Conservation (phyloP, 2,113 vertebrate genomes). For the Engraulis encrasicolus region DNA sequence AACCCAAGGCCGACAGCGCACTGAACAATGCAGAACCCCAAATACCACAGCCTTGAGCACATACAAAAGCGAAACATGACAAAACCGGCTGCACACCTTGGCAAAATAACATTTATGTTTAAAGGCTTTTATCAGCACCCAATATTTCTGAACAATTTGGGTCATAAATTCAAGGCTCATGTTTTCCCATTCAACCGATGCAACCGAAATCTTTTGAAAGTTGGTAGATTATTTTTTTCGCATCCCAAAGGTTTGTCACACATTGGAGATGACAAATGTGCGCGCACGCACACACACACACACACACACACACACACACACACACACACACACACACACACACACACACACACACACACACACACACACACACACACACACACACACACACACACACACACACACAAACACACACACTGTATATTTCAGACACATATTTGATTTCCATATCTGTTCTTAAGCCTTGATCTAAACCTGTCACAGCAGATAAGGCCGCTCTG, state of each 20-base stretch:
- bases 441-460: not conserved
- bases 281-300: not conserved
- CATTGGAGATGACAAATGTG: not conserved
- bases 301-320: not conserved
- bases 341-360: no score
- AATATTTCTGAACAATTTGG: not conserved
- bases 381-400: no score
- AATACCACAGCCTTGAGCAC: not conserved
- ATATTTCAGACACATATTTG: no score
- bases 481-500: not conserved
- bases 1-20: not conserved
- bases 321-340: no score
- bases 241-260: not conserved
- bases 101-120: not conserved
- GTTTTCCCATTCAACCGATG: not conserved
- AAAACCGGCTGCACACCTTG: not conserved
- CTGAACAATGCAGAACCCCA: not conserved
- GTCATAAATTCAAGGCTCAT: not conserved
- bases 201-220: not conserved
- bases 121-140: not conserved
- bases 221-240: not conserved
- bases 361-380: no score
- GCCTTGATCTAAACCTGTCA: not conserved
- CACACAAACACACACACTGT: no score
- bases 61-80: not conserved